These are phyloP conservation scores for Anarhynchus alexandrinus DNA, from an alignment of 2,113 vertebrate genomes.

Conservation along the genomic window DNA sequence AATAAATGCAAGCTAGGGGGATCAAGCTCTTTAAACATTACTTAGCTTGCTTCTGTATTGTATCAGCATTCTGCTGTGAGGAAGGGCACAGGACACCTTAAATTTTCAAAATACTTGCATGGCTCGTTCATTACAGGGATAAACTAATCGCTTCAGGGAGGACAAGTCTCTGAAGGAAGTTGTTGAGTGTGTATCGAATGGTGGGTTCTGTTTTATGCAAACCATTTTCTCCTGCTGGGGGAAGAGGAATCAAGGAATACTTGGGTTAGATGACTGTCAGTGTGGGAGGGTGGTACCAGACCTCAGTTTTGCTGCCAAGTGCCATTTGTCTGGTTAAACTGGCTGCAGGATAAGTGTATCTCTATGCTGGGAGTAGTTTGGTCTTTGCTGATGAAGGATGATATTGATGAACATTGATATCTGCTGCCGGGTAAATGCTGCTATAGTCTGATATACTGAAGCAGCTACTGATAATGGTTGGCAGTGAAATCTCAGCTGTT, in stretches of 20 bases:
- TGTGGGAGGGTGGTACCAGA: accelerated
- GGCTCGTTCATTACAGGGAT: neutral
- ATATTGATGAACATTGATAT: slow-evolving; percentile 1
- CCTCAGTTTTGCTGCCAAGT: neutral
- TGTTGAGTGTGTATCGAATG: neutral
- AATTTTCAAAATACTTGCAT: neutral
- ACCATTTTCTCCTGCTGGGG: neutral
- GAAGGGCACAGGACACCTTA: neutral
- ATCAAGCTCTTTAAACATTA: neutral
- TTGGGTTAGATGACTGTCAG: neutral
- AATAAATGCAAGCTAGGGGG: neutral
- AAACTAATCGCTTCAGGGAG: neutral
- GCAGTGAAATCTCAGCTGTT: neutral
- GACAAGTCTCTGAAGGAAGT: neutral
- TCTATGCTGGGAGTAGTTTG: neutral
- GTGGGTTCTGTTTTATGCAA: neutral
- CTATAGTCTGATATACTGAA: neutral
- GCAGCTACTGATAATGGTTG: neutral
- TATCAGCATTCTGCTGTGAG: neutral
- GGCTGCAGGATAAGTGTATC: neutral
- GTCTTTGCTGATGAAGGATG: neutral
- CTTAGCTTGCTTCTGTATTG: neutral
- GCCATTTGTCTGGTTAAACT: neutral
- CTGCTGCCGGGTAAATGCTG: neutral
- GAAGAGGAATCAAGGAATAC: neutral